These are phyloP conservation scores for Nibea coibor DNA, from an alignment of 2,113 vertebrate species.

Conservation along the genomic window DNA sequence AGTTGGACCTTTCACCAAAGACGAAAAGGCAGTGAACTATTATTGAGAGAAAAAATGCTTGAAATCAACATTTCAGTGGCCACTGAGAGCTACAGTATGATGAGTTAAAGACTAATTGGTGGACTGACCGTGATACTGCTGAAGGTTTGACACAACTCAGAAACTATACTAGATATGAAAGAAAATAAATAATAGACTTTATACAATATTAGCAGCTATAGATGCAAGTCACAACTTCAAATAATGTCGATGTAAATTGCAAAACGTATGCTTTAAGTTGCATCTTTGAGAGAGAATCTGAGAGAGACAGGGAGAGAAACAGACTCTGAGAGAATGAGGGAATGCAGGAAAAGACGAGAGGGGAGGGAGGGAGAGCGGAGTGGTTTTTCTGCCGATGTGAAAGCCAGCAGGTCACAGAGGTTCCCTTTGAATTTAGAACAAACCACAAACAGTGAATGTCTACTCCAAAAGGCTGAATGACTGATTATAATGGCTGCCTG, in stretches of 20 bases:
- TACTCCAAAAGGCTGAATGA: slow-evolving; percentile 79
- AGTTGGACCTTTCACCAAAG: not conserved
- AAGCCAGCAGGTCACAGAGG: slow-evolving; percentile 81
- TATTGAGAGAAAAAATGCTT: not conserved
- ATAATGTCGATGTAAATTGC: slow-evolving; percentile 21
- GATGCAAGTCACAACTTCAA: slow-evolving; percentile 23
- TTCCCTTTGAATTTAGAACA: slow-evolving; percentile 82
- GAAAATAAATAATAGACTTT: slow-evolving; percentile 13
- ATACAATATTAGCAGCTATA: not conserved
- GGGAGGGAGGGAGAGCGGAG: slow-evolving; percentile 32
- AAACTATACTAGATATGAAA: slow-evolving; percentile 7
- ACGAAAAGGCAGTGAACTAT: not conserved
- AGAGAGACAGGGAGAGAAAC: slow-evolving; percentile 10
- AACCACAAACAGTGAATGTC: slow-evolving; percentile 75
- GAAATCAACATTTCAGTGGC: slow-evolving; percentile 13
- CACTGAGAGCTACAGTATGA: not conserved
- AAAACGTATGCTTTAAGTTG: slow-evolving; percentile 18
- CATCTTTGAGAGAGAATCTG: not conserved
- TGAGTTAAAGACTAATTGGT: slow-evolving; percentile 15
- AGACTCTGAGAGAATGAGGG: slow-evolving; percentile 40
- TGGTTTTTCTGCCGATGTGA: slow-evolving; percentile 67
- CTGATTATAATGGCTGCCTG: slow-evolving; percentile 81
- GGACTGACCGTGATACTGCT: not conserved
- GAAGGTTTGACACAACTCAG: not conserved
- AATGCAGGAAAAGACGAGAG: slow-evolving; percentile 37